A percentile compares a stretch with the other conserved stretches of the same genome.
These are phyloP conservation scores for Geotrupes spiniger DNA, from an alignment of 2,888 invertebrate genomes.

Conservation along the genomic window DNA sequence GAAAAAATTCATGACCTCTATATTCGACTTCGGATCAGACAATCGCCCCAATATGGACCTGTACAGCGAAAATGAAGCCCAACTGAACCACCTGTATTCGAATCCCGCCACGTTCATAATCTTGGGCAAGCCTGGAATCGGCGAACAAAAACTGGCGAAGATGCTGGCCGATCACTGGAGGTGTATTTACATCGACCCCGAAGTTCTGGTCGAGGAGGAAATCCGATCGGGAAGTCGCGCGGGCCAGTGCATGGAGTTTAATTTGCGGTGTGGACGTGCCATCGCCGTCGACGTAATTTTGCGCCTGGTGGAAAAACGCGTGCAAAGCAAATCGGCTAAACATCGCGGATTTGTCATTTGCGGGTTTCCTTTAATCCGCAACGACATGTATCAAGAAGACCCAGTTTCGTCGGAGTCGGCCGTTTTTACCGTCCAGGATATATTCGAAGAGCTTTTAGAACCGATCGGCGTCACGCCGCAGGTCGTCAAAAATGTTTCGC, in stretches of 20 bases:
- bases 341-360: conserved; percentile 65
- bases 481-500: conserved; percentile 16
- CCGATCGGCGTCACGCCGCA: conserved; percentile 26
- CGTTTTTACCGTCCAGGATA: conserved; percentile 45
- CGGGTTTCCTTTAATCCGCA: conserved; percentile 62
- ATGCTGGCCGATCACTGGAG: conserved; percentile 56
- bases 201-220: conserved; percentile 56
- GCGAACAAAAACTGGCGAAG: conserved; percentile 55
- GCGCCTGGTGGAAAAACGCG: conserved; percentile 54
- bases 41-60: conserved; percentile 33
- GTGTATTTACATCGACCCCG: conserved; percentile 59
- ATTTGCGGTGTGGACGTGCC: conserved; percentile 55
- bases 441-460: conserved; percentile 45
- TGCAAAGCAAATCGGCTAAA: conserved; percentile 53
- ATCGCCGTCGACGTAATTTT: conserved; percentile 55
- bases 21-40: conserved; percentile 12
- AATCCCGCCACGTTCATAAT: conserved; percentile 60
- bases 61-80: conserved; percentile 57
- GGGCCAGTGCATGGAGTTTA: conserved; percentile 59
- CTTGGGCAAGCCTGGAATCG: conserved; percentile 59
- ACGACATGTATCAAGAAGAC: conserved; percentile 45
- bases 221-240: conserved; percentile 55
- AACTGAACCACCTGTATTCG: conserved; percentile 51
- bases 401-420: conserved; percentile 46
- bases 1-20: conserved; percentile 18